Conservation (phyloP, 1,140 invertebrate species). For the Bombus superbus region DNA sequence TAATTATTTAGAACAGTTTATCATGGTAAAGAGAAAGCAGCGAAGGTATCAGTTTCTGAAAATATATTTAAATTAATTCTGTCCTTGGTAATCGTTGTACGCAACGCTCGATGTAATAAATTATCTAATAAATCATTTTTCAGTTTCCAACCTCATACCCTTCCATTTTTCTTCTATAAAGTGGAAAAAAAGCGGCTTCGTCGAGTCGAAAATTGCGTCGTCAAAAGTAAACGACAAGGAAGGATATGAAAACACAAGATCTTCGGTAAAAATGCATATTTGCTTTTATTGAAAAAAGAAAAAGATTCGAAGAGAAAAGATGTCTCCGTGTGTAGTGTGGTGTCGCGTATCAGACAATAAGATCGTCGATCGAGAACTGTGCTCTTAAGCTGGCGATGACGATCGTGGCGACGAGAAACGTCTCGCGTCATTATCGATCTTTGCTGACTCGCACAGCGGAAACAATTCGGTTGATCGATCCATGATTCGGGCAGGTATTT, state of each 20-base stretch:
- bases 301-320: conserved; percentile 35
- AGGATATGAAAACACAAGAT: background rate
- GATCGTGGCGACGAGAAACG: conserved; percentile 8
- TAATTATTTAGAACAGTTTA: background rate
- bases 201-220: background rate
- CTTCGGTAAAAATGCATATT: conserved; percentile 59
- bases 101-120: background rate
- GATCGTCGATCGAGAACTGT: conserved; percentile 25
- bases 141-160: background rate
- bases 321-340: conserved; percentile 36
- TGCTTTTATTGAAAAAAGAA: conserved; percentile 60
- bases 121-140: background rate
- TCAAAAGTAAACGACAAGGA: background rate
- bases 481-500: background rate
- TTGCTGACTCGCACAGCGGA: background rate
- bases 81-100: background rate
- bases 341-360: conserved; percentile 29
- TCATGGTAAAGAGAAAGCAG: background rate
- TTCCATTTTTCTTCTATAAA: background rate
- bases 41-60: background rate
- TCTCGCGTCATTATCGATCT: background rate
- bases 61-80: background rate
- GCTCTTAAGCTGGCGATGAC: conserved; percentile 8
- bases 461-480: conserved; percentile 10
- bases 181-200: background rate